Evolutionary conservation across 2,797 vertebrate species (phyloP).

Genomic region (Fistularia commersonii): DNA sequence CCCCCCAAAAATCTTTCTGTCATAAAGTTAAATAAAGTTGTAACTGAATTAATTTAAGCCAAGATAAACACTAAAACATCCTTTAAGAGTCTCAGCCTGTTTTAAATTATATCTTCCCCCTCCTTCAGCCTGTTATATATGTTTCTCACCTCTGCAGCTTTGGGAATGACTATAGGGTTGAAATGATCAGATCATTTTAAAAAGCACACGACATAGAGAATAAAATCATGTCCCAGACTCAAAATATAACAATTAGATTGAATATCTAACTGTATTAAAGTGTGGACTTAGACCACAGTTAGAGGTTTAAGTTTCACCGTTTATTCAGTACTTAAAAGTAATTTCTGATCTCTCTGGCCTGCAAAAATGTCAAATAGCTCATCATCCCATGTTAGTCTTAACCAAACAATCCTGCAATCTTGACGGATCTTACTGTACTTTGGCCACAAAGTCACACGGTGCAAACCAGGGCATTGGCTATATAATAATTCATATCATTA

Average conservation of each 20-base stretch:
- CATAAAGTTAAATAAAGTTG: slow-evolving; percentile 58
- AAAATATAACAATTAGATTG: too few species aligned
- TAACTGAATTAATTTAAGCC: slow-evolving; percentile 37
- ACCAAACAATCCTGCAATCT: slow-evolving; percentile 24
- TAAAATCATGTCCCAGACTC: too few species aligned
- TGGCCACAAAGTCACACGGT: slow-evolving; percentile 34
- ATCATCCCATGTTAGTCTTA: slow-evolving; percentile 14
- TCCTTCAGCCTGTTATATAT: slow-evolving; percentile 36
- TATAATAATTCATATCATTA: slow-evolving; percentile 11
- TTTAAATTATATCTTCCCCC: slow-evolving; percentile 40
- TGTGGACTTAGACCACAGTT: too few species aligned
- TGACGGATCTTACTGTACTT: slow-evolving; percentile 25
- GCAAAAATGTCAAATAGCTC: neutral
- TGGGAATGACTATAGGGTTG: slow-evolving; percentile 8
- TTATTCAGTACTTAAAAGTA: too few species aligned
- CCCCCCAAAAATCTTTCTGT: slow-evolving; percentile 21
- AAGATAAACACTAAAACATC: slow-evolving; percentile 63
- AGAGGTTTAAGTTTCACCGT: too few species aligned
- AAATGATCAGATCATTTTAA: too few species aligned
- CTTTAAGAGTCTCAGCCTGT: slow-evolving; percentile 57
- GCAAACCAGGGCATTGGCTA: slow-evolving; percentile 18
- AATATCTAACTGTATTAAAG: too few species aligned
- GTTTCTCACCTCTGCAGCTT: slow-evolving; percentile 20
- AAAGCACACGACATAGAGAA: too few species aligned
- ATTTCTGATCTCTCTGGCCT: too few species aligned